Base-by-base conservation (phyloP, 2,797 vertebrate genomes). In the Lophius americanus region DNA sequence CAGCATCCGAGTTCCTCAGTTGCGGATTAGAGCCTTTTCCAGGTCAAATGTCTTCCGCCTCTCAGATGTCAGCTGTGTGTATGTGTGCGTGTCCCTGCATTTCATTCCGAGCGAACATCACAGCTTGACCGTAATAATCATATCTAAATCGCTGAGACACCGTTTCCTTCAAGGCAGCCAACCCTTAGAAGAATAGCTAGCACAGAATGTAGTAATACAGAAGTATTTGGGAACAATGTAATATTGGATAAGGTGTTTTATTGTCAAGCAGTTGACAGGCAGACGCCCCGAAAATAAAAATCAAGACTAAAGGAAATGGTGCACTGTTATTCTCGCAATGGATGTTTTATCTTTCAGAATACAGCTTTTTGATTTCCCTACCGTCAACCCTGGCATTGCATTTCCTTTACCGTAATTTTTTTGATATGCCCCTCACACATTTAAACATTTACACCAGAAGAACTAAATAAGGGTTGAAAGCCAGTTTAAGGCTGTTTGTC, bases 1-100 rank as follows among this genome's bases (percentile, higher is more conserved):
- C 75, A 86, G 87, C 82, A 88, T 78, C 68, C 60, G 72, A 78
- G 85, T 84, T 81, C 83, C 84, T 83, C 70, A 74, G 75, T 75
- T 60, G 75, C 81, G 85, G 91, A 92, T 90, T 92, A 89, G 89
- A 90, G 67, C 75, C 63, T 78, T 92, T 91, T 89, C 82, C 83
- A 86, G 90, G 89, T 91, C 91, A 92, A 84, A 88, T 83, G 72
- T 73, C 62, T 68, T 60, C 69, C 9, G 65, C 55, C 76, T 76
- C 68, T 61, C 64, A 75, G 70, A 86, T 83, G 70, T 76, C 72
- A 56, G 69, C 58, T 64, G 49, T 51, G 58, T 53, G 14, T 60
- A 10, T 60, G 49, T 59, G 41, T 50, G 62, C 12, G 14, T 53
- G 54, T 67, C 50, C 53, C 49, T 53, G 10, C 41, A 63, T 82